phyloP scores from a whole-genome alignment of 2,888 invertebrate species.

The Venusia cambrica region DNA sequence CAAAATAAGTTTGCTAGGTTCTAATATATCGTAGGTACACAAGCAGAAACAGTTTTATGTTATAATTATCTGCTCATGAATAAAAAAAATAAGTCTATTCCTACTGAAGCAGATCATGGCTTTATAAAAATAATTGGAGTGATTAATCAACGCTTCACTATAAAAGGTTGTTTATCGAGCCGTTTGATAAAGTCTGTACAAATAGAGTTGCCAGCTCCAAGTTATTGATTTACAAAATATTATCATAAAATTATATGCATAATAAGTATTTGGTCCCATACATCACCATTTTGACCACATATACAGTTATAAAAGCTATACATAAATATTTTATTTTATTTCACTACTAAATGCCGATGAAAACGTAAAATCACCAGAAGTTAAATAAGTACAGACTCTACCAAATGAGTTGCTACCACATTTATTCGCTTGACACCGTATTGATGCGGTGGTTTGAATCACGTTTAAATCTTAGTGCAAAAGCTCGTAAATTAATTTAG shows the following conservation, averaged over 20 bases:
- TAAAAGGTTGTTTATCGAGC: constrained; percentile 26
- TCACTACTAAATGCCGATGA: not conserved
- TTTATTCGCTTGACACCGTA: constrained; percentile 72
- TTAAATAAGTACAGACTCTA: constrained; percentile 59
- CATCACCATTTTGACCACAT: no score
- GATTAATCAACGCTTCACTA: not conserved
- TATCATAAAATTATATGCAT: not conserved
- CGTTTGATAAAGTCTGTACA: constrained; percentile 51
- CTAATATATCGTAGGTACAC: no score
- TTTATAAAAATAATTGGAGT: no score
- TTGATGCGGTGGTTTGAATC: constrained; percentile 82
- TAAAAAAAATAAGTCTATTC: no score
- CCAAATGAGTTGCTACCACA: constrained; percentile 48
- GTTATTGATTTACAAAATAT: constrained; percentile 9
- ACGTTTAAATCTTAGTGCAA: constrained; percentile 76
- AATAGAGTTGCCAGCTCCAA: constrained; percentile 39
- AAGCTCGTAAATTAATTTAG: constrained; percentile 56
- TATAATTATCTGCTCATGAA: no score
- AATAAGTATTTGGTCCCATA: no score
- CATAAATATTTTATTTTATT: no score
- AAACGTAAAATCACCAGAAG: constrained; percentile 3
- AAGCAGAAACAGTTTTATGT: no score
- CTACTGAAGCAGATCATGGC: no score
- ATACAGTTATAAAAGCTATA: no score
- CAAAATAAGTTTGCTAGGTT: no score